Conservation (phyloP, 2,113 vertebrate species). For the Chionomys nivalis region DNA sequence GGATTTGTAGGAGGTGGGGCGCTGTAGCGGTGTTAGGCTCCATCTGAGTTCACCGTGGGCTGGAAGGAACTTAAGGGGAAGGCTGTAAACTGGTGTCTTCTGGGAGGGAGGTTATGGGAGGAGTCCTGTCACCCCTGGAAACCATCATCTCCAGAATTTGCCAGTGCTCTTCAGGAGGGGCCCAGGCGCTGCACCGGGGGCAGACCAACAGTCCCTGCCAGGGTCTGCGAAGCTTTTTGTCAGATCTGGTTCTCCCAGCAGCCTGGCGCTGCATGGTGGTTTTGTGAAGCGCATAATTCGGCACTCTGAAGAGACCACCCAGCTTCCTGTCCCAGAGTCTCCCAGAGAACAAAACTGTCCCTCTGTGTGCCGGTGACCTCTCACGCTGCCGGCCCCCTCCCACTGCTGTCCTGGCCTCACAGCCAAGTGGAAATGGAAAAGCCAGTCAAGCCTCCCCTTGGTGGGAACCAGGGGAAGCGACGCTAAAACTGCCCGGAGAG, state of each 20-base stretch:
- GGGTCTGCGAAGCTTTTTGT: constrained; percentile 58
- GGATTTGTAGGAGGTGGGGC: too few relatives aligned
- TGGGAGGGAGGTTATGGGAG: not conserved
- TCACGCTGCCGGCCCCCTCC: constrained; percentile 39
- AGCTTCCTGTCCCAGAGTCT: constrained; percentile 73
- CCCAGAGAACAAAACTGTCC: constrained; percentile 74
- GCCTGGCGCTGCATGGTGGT: constrained; percentile 72
- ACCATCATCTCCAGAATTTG: not conserved
- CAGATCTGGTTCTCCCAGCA: constrained; percentile 21
- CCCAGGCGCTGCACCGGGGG: not conserved
- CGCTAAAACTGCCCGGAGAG: constrained; percentile 35
- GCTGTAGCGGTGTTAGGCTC: not conserved
- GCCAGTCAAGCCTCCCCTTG: constrained; percentile 62
- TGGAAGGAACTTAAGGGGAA: not conserved
- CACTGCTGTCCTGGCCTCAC: not conserved
- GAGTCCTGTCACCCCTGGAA: constrained; percentile 65
- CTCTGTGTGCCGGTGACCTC: constrained; percentile 81
- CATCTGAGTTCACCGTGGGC: not conserved
- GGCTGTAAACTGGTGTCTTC: not conserved
- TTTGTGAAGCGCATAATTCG: constrained; percentile 81
- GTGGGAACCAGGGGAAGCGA: constrained; percentile 54
- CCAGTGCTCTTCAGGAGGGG: constrained; percentile 23
- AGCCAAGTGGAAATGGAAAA: constrained; percentile 70
- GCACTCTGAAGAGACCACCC: constrained; percentile 84
- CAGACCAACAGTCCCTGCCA: not conserved